Base-by-base conservation (phyloP, 1,140 invertebrate species). In the Caenorhabditis briggsae region DNA sequence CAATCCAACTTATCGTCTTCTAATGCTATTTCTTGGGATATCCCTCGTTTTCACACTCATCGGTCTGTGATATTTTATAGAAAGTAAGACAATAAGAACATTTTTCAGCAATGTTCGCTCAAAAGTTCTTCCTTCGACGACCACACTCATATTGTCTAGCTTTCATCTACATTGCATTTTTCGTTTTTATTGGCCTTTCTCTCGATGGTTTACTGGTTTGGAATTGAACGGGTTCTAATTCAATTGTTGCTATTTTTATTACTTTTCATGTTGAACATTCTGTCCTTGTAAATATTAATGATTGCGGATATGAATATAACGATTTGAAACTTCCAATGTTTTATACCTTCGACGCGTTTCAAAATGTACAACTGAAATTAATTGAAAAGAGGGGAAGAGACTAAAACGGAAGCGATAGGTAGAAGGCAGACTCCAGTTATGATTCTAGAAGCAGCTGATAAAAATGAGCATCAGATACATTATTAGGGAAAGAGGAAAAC, bases 31-130 rank as follows among this genome's bases (percentile, higher is more conserved):
- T 50, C 58, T 84, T 55, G 50, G 23, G 20, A 65, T 84, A 33
- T 84, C 83, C 9, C 23, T 84, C 2, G 25, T 84, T 25, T 53
- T 74, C 50, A 64, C 83, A 48, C 53, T 84, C 8, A 74, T 84
- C 23, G 58, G 83, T 84, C 3, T 8, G 83, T 65, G 33, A 33
- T 33, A 33, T 33, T 33, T 33, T 33, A 33, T 2, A 33, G 33
- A 33, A 33, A 33, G 1, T 33, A 33, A 33, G 33, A 33, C 33
- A 33, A 33, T 33, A 33, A 33, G 1, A 33, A 33, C 33, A 33
- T 33, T 41, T 65, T 84, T 33, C 83, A 84, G 83, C 59, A 65
- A 33, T 84, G 61, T 84, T 65, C 59, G 83, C 43, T 25, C 83
- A 84, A 48, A 84, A 59, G 50, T 84, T 65, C 83, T 64, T 64